These are phyloP conservation scores for Drosophila nannoptera DNA, from an alignment of 1,140 invertebrate genomes.

Conservation along the genomic window DNA sequence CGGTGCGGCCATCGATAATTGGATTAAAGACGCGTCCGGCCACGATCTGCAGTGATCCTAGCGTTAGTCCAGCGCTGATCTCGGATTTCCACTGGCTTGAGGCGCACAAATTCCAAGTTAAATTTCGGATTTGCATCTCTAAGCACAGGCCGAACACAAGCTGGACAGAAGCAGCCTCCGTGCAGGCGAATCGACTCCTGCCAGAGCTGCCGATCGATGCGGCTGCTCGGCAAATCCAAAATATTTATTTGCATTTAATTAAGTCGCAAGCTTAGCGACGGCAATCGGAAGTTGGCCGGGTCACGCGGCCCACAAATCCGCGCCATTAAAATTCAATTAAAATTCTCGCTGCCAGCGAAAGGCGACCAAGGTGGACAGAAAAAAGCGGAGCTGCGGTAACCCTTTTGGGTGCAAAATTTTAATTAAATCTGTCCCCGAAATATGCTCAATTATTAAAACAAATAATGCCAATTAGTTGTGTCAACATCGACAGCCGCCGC, in stretches of 20 bases:
- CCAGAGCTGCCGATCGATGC: constrained; percentile 32
- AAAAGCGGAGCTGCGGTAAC: constrained; percentile 39
- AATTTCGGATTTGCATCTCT: constrained; percentile 55
- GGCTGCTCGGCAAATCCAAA: constrained; percentile 49
- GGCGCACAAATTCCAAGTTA: constrained; percentile 54
- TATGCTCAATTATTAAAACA: constrained; percentile 79
- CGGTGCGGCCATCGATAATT: constrained; percentile 60
- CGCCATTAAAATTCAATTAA: constrained; percentile 69
- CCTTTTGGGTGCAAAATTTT: constrained; percentile 65
- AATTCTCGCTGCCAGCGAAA: constrained; percentile 38
- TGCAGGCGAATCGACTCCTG: not conserved
- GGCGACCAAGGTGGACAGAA: constrained; percentile 10
- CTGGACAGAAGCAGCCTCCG: no score
- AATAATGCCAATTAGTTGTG: constrained; percentile 79
- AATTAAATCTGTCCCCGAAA: constrained; percentile 77
- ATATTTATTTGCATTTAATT: constrained; percentile 75
- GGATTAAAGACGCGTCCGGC: constrained; percentile 60
- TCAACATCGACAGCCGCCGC: constrained; percentile 57
- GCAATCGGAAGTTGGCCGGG: constrained; percentile 30
- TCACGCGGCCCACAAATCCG: constrained; percentile 43
- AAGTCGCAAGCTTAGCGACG: constrained; percentile 51
- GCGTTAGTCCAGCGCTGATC: constrained; percentile 54
- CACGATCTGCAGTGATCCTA: constrained; percentile 35
- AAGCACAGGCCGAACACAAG: constrained; percentile 18
- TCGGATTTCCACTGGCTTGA: constrained; percentile 61